phyloP scores from a whole-genome alignment of 2,113 vertebrate species.

The Corythaeola cristata region DNA sequence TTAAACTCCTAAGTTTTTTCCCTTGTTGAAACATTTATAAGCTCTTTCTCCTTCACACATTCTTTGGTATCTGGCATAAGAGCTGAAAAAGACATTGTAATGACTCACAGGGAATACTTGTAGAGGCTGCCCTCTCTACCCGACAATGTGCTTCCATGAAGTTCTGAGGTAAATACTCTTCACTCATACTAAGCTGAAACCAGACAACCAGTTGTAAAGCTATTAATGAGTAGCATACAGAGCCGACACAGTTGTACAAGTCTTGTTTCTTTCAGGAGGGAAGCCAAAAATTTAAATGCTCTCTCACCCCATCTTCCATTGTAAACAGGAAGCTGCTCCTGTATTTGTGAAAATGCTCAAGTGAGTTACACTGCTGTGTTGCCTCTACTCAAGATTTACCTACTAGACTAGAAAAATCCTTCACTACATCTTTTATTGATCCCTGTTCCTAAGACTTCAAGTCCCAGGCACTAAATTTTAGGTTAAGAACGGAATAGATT shows the following conservation, averaged over 20 bases:
- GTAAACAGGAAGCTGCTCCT: neutral
- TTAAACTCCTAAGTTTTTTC: neutral
- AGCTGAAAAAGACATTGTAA: neutral
- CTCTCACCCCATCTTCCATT: neutral
- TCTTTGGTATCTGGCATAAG: neutral
- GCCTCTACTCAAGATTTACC: neutral
- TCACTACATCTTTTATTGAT: neutral
- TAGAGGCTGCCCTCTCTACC: neutral
- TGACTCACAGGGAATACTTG: neutral
- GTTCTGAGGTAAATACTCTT: neutral
- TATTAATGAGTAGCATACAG: neutral
- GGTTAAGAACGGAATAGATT: neutral
- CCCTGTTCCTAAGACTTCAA: neutral
- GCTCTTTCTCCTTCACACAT: neutral
- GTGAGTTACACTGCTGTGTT: neutral
- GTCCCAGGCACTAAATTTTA: neutral
- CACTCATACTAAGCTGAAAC: neutral
- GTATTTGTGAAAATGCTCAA: neutral
- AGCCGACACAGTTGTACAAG: neutral
- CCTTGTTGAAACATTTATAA: neutral
- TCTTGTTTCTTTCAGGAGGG: neutral
- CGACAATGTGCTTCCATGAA: fast-evolving
- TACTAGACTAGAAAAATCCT: neutral
- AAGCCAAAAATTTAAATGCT: neutral
- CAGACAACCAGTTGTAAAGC: neutral